A percentile compares a stretch with the other conserved stretches of the same genome.
Conservation (phyloP, 2,113 vertebrate genomes). For the Lophotis ruficrista region DNA sequence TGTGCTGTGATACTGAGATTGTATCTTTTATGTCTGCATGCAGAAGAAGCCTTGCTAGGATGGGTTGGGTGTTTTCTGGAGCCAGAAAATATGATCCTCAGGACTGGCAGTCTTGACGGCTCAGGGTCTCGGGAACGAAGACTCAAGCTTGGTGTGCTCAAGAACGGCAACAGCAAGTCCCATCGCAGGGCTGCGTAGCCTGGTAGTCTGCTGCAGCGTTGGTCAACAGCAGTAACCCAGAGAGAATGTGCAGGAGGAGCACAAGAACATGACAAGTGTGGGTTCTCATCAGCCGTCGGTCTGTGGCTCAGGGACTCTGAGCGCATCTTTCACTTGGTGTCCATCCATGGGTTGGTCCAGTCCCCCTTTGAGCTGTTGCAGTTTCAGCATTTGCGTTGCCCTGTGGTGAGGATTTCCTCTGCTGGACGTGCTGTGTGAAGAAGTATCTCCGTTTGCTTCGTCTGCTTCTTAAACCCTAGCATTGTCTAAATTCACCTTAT, state of each 20-base stretch:
- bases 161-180: accelerated
- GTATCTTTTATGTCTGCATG: background rate
- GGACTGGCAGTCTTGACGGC: background rate
- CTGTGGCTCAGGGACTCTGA: background rate
- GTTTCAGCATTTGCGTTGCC: too few relatives aligned
- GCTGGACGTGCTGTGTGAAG: too few relatives aligned
- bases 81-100: background rate
- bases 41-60: background rate
- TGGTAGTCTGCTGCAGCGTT: background rate
- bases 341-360: background rate
- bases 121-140: background rate
- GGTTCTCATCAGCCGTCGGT: accelerated
- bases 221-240: background rate
- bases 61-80: background rate
- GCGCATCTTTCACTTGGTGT: background rate
- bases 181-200: background rate
- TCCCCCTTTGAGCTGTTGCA: background rate
- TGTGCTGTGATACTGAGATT: background rate
- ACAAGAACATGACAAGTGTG: background rate
- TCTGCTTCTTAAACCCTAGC: background rate
- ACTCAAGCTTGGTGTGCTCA: background rate
- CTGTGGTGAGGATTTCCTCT: background rate
- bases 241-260: background rate
- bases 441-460: background rate
- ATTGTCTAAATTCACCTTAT: background rate